Evolutionary conservation across 2,113 vertebrate species (phyloP).

Genomic region (Phoenicopterus ruber): DNA sequence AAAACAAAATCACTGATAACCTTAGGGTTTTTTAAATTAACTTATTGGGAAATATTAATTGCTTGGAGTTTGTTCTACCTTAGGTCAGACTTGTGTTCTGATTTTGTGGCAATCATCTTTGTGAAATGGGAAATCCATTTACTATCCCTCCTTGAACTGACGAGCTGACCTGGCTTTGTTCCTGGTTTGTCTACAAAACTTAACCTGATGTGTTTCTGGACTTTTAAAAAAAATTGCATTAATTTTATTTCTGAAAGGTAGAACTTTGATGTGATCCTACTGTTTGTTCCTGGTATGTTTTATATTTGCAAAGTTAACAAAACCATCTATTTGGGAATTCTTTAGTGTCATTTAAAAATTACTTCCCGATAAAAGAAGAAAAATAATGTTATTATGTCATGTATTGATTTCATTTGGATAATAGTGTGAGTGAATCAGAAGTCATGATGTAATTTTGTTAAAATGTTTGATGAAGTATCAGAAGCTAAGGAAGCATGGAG

Average conservation of each 20-base stretch:
- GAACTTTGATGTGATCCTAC: neutral
- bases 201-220: neutral
- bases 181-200: neutral
- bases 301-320: neutral
- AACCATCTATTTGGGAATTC: neutral
- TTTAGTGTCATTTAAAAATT: neutral
- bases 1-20: neutral
- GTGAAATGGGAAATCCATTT: neutral
- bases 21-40: fast-evolving
- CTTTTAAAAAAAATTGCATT: neutral
- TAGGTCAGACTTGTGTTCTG: neutral
- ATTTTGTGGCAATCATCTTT: neutral
- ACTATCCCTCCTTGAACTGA: neutral
- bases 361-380: neutral
- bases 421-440: neutral
- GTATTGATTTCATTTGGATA: neutral
- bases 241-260: neutral
- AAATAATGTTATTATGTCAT: neutral
- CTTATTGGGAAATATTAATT: neutral
- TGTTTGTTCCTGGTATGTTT: neutral
- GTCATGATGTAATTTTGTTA: neutral
- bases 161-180: neutral
- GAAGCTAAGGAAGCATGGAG: neutral
- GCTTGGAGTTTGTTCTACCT: neutral
- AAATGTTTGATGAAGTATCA: neutral